A percentile compares a stretch with the other conserved stretches of the same genome.
phyloP scores from a whole-genome alignment of 2,888 invertebrate genomes.

The Calameuta filiformis region DNA sequence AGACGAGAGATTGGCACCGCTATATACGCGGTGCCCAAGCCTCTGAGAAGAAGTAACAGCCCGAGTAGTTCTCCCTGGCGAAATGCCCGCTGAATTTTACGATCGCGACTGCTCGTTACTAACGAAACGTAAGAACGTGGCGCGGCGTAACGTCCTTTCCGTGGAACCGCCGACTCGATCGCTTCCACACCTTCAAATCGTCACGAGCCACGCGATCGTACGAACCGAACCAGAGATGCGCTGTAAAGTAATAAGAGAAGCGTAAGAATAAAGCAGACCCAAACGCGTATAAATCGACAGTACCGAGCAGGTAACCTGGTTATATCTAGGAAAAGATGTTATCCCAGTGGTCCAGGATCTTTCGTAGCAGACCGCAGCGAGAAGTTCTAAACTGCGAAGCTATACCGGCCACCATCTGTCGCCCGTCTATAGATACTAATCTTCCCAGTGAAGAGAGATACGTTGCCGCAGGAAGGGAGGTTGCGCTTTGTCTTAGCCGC shows the following conservation, averaged over 20 bases:
- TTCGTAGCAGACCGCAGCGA: background rate
- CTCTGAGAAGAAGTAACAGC: background rate
- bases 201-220: background rate
- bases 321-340: background rate
- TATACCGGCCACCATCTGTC: conserved; percentile 56
- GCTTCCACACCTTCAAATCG: background rate
- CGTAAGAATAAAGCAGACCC: background rate
- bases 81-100: background rate
- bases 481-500: conserved; percentile 52
- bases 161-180: background rate
- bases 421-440: conserved; percentile 54
- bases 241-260: background rate
- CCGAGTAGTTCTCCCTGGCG: background rate
- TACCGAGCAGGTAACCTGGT: background rate
- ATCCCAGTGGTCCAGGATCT: background rate
- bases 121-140: background rate
- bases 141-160: background rate
- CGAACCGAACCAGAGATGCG: background rate
- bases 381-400: conserved; percentile 21
- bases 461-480: conserved; percentile 6
- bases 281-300: background rate
- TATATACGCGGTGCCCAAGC: background rate
- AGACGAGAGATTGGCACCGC: background rate
- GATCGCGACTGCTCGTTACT: background rate
- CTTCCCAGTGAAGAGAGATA: conserved; percentile 42